A percentile compares a stretch with the other conserved stretches of the same genome.
phyloP scores from a whole-genome alignment of 2,888 invertebrate species.

The Caenorhabditis uteleia region DNA sequence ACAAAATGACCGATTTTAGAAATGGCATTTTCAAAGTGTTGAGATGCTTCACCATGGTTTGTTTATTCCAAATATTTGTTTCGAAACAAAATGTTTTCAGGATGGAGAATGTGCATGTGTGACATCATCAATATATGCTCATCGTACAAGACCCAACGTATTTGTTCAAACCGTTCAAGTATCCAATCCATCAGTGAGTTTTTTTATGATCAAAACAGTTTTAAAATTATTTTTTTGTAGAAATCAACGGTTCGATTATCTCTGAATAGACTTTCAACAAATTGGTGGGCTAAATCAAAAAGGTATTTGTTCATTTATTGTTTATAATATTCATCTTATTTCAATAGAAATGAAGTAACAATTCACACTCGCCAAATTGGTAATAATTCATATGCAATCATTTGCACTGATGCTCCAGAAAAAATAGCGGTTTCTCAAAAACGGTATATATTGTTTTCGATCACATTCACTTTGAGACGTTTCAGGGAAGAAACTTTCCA shows the following conservation, averaged over 20 bases:
- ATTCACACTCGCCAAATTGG: constrained; percentile 15
- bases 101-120: constrained; percentile 60
- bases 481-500: constrained; percentile 61
- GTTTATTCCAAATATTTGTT: too few relatives aligned
- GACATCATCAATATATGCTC: constrained; percentile 49
- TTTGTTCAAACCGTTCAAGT: constrained; percentile 57
- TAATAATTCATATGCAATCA: constrained; percentile 29
- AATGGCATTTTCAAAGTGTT: constrained; percentile 38
- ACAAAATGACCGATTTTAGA: constrained; percentile 38
- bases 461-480: too few relatives aligned
- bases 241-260: constrained; percentile 28
- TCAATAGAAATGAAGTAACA: constrained; percentile 8
- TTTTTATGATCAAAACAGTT: not conserved
- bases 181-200: constrained; percentile 58
- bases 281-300: constrained; percentile 30
- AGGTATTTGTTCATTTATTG: not conserved
- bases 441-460: constrained; percentile 28
- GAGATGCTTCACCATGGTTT: constrained; percentile 41
- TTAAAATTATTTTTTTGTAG: constrained; percentile 12
- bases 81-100: too few relatives aligned
- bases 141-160: constrained; percentile 52
- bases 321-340: not conserved
- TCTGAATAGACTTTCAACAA: constrained; percentile 14
- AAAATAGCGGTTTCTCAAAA: constrained; percentile 47
- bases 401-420: constrained; percentile 55